Evolutionary conservation across 2,113 vertebrate genomes (phyloP), one percentile per base, ranked within the genome.

Genomic region (Calidris pygmaea): DNA sequence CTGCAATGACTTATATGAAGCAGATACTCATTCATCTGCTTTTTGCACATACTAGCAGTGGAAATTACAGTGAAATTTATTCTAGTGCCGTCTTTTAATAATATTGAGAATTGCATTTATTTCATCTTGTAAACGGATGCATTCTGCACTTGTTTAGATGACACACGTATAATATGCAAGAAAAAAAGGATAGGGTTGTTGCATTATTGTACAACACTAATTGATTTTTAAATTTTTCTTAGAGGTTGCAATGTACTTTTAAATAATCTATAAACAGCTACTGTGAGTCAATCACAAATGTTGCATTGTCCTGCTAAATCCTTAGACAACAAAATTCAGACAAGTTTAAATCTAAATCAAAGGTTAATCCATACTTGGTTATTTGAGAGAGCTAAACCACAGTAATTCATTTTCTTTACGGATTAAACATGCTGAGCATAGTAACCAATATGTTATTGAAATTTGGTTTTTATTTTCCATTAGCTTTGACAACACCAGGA

Each of bases 351-450:
- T 93, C 85, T 81, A 96, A 98, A 96, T 96, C 92, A 97, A 96
- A 97, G 95, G 78, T 95, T 95, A 97, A 98, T 98, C 95, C 82
- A 95, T 97, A 96, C 62, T 96, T 95, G 52, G 86, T 96, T 98
- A 97, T 97, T 97, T 96, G 95, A 96, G 90, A 94, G 89, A 89
- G 70, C 77, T 97, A 96, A 97, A 96, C 71, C 58, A 82, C 16
- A 58, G 75, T 60, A 90, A 97, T 95, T 97, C 7, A 94, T 98
- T 97, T 97, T 96, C 92, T 97, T 95, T 97, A 96, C 56, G 68
- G 82, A 96, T 98, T 60, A 45, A 84, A 73, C 87, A 70, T 82
- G 71, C 89, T 92, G 90, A 96, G 71, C 81, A 83, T 50, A 95
- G 77, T 91, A 96, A 89, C 85, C 79, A 74, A 80, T 92, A 66